Evolutionary conservation across 2,888 invertebrate genomes (phyloP).

Genomic region (Lacanobia oleracea): DNA sequence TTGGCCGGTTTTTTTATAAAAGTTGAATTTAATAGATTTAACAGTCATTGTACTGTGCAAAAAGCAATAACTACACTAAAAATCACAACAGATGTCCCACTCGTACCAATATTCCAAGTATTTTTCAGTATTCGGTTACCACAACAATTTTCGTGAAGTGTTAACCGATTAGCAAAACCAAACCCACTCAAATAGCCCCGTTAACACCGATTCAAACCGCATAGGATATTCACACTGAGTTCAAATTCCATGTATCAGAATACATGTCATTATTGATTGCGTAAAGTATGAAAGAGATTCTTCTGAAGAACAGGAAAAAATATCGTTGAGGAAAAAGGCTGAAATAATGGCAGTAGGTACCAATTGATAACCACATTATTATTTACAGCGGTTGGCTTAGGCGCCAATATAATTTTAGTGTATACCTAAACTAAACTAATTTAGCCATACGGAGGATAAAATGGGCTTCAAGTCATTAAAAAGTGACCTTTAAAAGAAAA

Average conservation of each 20-base stretch:
- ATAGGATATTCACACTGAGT: constrained; percentile 29
- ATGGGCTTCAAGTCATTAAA: too few species aligned
- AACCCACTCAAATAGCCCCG: not conserved
- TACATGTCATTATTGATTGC: constrained; percentile 43
- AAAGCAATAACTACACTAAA: constrained; percentile 1
- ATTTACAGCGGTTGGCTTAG: not conserved
- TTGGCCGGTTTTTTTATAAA: too few species aligned
- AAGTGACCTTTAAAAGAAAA: too few species aligned
- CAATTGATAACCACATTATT: not conserved
- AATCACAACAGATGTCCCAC: not conserved
- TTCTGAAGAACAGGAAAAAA: constrained; percentile 28
- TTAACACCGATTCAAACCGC: constrained; percentile 6
- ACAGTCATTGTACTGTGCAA: not conserved
- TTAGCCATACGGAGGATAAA: not conserved
- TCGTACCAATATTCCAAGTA: not conserved
- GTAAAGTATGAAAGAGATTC: constrained; percentile 29
- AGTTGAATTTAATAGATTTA: not conserved
- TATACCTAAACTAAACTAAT: not conserved
- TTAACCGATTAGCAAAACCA: constrained; percentile 14
- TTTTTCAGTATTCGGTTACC: constrained; percentile 4
- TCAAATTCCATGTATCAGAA: constrained; percentile 22
- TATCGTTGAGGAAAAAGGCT: constrained; percentile 38
- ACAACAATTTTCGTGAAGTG: not conserved
- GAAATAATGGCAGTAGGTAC: not conserved
- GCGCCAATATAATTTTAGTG: not conserved